phyloP scores from a whole-genome alignment of 2,113 vertebrate species.

The Catharus minimus region DNA sequence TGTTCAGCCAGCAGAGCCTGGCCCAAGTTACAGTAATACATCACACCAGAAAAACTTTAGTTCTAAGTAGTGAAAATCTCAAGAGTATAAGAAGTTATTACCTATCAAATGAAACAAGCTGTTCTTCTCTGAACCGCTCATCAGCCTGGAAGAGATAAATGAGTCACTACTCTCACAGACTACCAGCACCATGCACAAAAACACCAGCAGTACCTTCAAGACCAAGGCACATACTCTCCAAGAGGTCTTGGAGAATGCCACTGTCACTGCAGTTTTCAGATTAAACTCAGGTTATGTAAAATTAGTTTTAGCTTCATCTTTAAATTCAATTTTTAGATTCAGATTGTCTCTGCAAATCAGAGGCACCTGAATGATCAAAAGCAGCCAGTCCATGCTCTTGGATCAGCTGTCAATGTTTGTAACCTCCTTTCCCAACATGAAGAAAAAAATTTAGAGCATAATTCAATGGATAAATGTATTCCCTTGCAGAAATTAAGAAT shows the following conservation, averaged over 20 bases:
- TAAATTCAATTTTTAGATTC: not conserved
- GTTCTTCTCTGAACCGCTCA: slow-evolving; percentile 86
- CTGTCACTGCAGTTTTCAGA: not conserved
- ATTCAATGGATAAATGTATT: not conserved
- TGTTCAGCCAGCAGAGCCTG: not conserved
- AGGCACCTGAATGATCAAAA: not conserved
- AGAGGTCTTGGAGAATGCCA: not conserved
- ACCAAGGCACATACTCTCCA: not conserved
- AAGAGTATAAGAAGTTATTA: slow-evolving; percentile 60
- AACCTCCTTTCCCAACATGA: not conserved
- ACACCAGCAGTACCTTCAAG: not conserved
- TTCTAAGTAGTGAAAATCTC: not conserved
- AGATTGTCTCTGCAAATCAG: not conserved
- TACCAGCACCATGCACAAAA: not conserved
- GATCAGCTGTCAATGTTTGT: not conserved
- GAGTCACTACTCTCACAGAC: not conserved
- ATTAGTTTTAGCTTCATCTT: not conserved
- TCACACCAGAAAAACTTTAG: not conserved
- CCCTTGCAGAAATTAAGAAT: not conserved
- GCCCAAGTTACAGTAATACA: not conserved
- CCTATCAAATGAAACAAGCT: slow-evolving; percentile 94
- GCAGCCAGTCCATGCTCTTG: not conserved
- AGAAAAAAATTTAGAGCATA: not conserved
- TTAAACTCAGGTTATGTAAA: not conserved
- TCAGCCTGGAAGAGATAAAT: slow-evolving; percentile 77